phyloP scores from a whole-genome alignment of 2,888 invertebrate species.

The Noctua pronuba region DNA sequence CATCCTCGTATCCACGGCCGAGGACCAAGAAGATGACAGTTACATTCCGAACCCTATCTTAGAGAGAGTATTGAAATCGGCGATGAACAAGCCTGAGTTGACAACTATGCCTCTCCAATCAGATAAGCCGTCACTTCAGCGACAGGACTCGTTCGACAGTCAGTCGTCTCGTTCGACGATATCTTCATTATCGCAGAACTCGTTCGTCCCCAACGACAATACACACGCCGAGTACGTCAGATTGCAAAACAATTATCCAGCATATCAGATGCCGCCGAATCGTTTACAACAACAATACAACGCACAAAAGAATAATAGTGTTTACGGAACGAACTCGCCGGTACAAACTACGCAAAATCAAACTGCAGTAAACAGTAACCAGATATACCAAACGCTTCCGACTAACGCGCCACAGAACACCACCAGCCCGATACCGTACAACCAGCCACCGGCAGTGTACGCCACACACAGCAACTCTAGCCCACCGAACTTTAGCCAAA shows the following conservation, averaged over 20 bases:
- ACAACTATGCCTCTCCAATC: slow-evolving; percentile 88
- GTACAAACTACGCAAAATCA: slow-evolving; percentile 75
- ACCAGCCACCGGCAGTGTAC: slow-evolving; percentile 83
- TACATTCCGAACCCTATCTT: slow-evolving; percentile 97
- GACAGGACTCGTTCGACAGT: slow-evolving; percentile 89
- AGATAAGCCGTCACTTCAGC: slow-evolving; percentile 86
- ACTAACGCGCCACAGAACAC: slow-evolving; percentile 76
- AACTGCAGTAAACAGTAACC: slow-evolving; percentile 74
- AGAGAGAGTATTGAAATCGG: slow-evolving; percentile 95
- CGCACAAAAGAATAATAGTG: slow-evolving; percentile 79
- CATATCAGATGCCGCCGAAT: slow-evolving; percentile 82
- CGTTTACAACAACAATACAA: slow-evolving; percentile 82
- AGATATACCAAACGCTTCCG: slow-evolving; percentile 84
- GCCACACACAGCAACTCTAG: slow-evolving; percentile 78
- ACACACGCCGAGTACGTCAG: slow-evolving; percentile 83
- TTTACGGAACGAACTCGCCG: slow-evolving; percentile 81
- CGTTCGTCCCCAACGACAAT: slow-evolving; percentile 79
- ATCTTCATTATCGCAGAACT: slow-evolving; percentile 87
- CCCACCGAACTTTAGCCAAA: slow-evolving; percentile 79
- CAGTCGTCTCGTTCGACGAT: slow-evolving; percentile 89
- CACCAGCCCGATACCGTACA: slow-evolving; percentile 84
- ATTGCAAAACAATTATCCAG: slow-evolving; percentile 82
- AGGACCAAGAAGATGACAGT: slow-evolving; percentile 97
- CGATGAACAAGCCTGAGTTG: slow-evolving; percentile 93
- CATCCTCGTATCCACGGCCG: slow-evolving; percentile 97